Evolutionary conservation across 2,888 invertebrate genomes (phyloP), one percentile per base, ranked within the genome.

Genomic region (Stenchaetothrips biformis): DNA sequence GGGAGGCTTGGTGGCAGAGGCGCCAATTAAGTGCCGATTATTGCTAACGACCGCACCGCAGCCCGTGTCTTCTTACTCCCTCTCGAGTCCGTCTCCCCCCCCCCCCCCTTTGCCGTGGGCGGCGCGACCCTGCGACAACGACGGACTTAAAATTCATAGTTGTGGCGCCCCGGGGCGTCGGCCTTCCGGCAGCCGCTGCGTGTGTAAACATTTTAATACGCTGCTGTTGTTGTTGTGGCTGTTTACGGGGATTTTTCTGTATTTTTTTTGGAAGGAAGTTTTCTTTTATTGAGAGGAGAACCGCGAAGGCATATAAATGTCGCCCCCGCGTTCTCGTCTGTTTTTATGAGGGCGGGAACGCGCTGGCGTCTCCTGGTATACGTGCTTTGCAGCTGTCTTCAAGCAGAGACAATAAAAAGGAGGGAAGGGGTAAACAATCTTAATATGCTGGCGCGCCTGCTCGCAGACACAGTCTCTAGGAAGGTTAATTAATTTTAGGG

Each of bases 1-100:
- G 67, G 25, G 67, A 21, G 59, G 16, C 59, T 0, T 18, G 6
- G 59, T 16, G 18, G 13, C 59, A 13, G 18, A 11, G 67, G 67
- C 25, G 21, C 67, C 67, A 74, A 74, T 74, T 74, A 74, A 74
- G 67, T 74, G 67, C 21, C 67, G 67, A 74, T 74, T 74, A 74
- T 74, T 25, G 67, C 67, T 74, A 74, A 74, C 67, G 67, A 74
- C 25, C 25, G 25, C 25, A 21, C 25, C 25, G 25, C 9, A 7
- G 0, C 67, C 3, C 25, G 21, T 37, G 37, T 37, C 37, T 37
- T 4, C 37, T 37, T 37, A 37, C 6, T 2, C 67, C 25, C 21
- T 7, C 67, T 9, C 21, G 21, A 18, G n/a, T 9, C 21, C 67
- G 21, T 21, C 53, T 4, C 53, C 53, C 16, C 6, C 16, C 2